Evolutionary conservation across 2,888 invertebrate species (phyloP).

Genomic region (Eilema sororculum): DNA sequence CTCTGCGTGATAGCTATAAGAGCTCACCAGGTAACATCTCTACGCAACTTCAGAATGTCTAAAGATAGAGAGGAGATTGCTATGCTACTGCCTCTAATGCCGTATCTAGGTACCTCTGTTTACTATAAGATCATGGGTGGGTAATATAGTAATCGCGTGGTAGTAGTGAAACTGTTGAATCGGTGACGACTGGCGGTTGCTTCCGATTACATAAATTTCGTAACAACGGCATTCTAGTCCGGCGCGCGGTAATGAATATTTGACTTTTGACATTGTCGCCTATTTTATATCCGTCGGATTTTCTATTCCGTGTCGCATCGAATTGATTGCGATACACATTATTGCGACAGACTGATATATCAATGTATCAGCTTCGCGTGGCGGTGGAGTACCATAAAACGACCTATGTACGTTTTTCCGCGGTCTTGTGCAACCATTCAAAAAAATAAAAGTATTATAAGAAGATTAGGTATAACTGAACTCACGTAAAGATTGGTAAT

Average conservation of each 20-base stretch:
- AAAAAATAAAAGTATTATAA: background rate
- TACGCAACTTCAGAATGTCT: no score
- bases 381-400: background rate
- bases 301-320: conserved; percentile 65
- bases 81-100: no score
- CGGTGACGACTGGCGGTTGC: conserved; percentile 36
- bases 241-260: conserved; percentile 67
- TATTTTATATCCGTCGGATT: conserved; percentile 61
- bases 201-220: conserved; percentile 60
- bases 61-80: no score
- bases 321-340: conserved; percentile 49
- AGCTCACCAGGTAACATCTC: background rate
- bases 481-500: no score
- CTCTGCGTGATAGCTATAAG: no score
- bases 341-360: conserved; percentile 24
- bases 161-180: conserved; percentile 44
- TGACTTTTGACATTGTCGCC: conserved; percentile 81
- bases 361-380: background rate
- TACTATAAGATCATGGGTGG: background rate
- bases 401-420: background rate
- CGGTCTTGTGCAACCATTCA: background rate
- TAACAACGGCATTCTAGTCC: conserved; percentile 54
- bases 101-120: no score
- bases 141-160: conserved; percentile 33
- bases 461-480: no score